Evolutionary conservation across 2,888 invertebrate species (phyloP).

Genomic region (Subacronicta megacephala): DNA sequence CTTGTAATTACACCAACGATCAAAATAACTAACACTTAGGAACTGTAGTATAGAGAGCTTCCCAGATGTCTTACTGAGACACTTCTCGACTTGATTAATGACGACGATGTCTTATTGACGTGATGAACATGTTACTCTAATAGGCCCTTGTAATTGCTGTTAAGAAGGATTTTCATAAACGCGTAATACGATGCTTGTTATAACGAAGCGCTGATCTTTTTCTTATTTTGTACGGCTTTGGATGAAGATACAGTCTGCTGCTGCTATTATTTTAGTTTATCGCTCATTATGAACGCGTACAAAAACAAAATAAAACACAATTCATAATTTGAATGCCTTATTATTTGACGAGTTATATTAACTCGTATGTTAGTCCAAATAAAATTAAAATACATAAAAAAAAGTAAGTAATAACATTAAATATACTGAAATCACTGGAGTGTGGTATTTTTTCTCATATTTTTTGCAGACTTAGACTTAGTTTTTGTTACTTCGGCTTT

Average conservation of each 20-base stretch:
- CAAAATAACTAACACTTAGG: background rate
- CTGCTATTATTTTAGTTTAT: too few species aligned
- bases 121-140: conserved; percentile 25
- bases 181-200: conserved; percentile 3
- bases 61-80: conserved; percentile 24
- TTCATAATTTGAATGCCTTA: too few species aligned
- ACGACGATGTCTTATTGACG: conserved; percentile 20
- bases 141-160: conserved; percentile 27
- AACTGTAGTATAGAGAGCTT: background rate
- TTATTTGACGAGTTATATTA: too few species aligned
- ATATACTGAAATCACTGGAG: conserved; percentile 11
- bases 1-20: too few species aligned
- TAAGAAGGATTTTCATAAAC: conserved; percentile 17
- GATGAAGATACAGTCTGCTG: too few species aligned
- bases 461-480: background rate
- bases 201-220: background rate
- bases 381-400: conserved; percentile 1
- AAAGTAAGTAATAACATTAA: conserved; percentile 2
- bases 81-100: conserved; percentile 16
- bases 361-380: background rate
- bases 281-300: background rate
- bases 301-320: too few species aligned
- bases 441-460: conserved; percentile 7
- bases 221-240: too few species aligned
- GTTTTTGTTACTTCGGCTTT: too few species aligned